Conservation (phyloP, 2,113 vertebrate genomes). For the Dromiciops gliroides region DNA sequence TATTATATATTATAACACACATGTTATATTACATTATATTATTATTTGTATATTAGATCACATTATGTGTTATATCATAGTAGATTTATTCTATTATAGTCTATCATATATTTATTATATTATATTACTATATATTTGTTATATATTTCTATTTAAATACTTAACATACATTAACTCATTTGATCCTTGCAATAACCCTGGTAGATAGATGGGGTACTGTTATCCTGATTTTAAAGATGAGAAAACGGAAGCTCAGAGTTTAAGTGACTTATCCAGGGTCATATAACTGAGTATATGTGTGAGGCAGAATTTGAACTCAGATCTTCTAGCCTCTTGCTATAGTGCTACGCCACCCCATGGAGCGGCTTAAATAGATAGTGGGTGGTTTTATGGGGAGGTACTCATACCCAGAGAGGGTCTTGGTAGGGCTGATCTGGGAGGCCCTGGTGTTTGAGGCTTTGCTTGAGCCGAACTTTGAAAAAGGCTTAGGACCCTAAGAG, state of each 20-base stretch:
- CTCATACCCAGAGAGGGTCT: no score
- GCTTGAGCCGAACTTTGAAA: not conserved
- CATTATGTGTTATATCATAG: no score
- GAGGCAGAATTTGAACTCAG: not conserved
- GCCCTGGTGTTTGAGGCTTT: not conserved
- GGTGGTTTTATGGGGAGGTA: not conserved
- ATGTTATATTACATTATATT: no score
- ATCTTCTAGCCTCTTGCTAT: no score
- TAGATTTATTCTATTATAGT: no score
- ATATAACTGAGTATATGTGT: not conserved
- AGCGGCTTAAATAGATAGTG: no score
- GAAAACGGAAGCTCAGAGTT: not conserved
- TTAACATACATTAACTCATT: not conserved
- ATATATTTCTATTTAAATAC: not conserved
- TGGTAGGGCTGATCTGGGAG: not conserved
- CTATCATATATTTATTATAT: no score
- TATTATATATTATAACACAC: no score
- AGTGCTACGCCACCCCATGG: accelerated
- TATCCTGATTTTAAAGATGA: not conserved
- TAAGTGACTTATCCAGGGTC: not conserved
- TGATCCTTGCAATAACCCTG: not conserved
- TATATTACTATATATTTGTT: not conserved
- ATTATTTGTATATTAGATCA: no score
- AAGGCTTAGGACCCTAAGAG: no score
- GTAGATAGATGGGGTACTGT: not conserved